Evolutionary conservation across 2,113 vertebrate species (phyloP).

Genomic region (Carettochelys insculpta): DNA sequence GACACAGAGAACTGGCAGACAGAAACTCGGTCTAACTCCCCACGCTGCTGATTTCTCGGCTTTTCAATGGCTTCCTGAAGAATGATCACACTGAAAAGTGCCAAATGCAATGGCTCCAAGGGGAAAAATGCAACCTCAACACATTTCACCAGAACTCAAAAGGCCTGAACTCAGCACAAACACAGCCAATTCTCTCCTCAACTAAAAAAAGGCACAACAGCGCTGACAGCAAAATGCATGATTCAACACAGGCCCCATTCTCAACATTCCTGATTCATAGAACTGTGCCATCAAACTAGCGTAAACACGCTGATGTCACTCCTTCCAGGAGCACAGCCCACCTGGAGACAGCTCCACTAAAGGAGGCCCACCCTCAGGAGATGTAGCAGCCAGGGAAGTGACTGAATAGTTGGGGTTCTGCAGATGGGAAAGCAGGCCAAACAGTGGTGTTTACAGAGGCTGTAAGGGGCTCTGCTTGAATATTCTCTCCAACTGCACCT

Average conservation of each 20-base stretch:
- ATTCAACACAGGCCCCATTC: slow-evolving; percentile 69
- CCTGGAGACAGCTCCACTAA: background rate
- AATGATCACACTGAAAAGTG: slow-evolving; percentile 80
- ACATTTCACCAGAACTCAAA: slow-evolving; percentile 80
- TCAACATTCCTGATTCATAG: slow-evolving; percentile 45
- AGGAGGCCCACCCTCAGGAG: background rate
- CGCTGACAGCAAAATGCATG: slow-evolving; percentile 67
- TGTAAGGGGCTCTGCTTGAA: fast-evolving
- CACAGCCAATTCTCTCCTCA: slow-evolving; percentile 59
- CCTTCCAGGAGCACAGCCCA: background rate
- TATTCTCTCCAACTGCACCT: fast-evolving
- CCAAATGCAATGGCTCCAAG: slow-evolving; percentile 74
- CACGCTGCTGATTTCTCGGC: slow-evolving; percentile 82
- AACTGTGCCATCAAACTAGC: slow-evolving; percentile 41
- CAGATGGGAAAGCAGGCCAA: fast-evolving
- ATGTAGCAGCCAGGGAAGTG: background rate
- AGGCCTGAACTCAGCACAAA: slow-evolving; percentile 88
- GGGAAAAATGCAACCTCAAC: slow-evolving; percentile 88
- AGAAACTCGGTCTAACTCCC: background rate
- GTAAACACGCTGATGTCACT: slow-evolving; percentile 57
- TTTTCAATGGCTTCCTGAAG: slow-evolving; percentile 80
- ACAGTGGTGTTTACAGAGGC: fast-evolving
- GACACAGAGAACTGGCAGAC: slow-evolving; percentile 17
- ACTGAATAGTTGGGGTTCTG: fast-evolving
- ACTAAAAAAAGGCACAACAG: slow-evolving; percentile 32